Base-by-base conservation (phyloP, 2,888 invertebrate species). In the Drosophila kambysellisi region DNA sequence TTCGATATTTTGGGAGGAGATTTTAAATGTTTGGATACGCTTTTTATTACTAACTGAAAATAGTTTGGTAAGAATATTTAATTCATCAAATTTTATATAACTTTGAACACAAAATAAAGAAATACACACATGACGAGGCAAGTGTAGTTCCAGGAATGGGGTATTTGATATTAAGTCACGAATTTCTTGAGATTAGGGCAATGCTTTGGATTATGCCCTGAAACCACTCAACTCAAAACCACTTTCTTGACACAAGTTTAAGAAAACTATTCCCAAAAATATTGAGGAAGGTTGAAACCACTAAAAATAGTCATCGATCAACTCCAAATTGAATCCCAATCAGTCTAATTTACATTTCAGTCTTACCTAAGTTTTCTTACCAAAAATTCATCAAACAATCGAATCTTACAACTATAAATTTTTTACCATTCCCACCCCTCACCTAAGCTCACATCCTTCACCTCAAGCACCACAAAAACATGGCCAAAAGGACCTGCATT, bases 71-170 rank as follows among this genome's bases (percentile, higher is more conserved):
- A n/a, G 12, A 25, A 41, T 33, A 35, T 17, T n/a, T 20, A 57
- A 35, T 56, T 35, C 29, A 65, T 43, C 41, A 25, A 33, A 33
- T n/a, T 72, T 72, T 41, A 25, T 43, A 12, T 69, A 43, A 37
- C 48, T 52, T 58, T 43, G 41, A 54, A 57, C 17, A 35, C 17
- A 20, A 12, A 48, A 3, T 43, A 11, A 29, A 20, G 46, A 32
- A 15, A 39, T 30, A 46, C 12, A 12, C 12, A 20, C 12, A 20
- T 11, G 0, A 20, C 7, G 12, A 20, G 12, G 20, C 12, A 46
- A 20, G 7, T 20, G 46, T 15, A 46, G 46, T 46, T 20, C 20
- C 12, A 20, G 20, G 4, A 20, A 46, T 46, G 43, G 20, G 43
- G 7, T 46, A 7, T 20, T 46, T 15, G 20, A 2, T 15, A 17